Evolutionary conservation across 2,888 invertebrate genomes (phyloP), one percentile per base, ranked within the genome.

Genomic region (Diarsia rubi): DNA sequence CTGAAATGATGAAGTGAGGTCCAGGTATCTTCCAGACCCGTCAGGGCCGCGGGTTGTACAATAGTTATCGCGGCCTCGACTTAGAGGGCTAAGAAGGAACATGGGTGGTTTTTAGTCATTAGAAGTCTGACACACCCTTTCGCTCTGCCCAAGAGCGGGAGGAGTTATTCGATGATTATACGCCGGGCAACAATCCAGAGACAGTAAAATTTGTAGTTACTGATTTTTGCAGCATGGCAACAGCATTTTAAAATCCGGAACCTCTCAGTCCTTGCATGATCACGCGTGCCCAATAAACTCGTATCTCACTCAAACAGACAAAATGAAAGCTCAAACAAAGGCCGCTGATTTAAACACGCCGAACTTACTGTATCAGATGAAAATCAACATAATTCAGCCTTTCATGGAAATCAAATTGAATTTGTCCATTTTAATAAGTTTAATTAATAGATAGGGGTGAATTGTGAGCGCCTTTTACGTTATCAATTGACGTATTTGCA

Each of bases 361-460:
- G 64, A 78, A 81, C 82, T 82, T 82, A 75, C 76, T 70, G 70
- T 76, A 84, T 84, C 79, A 77, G 82, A 75, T 47, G 63, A 57
- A 73, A 82, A 84, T 84, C 79, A 77, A 75, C 85, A 79, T 84
- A 79, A 84, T 84, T 84, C 83, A 82, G 66, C 63, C 69, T 73
- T 72, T 69, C 75, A 84, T 82, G 84, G 76, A 79, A 79, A 66
- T 81, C 73, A 75, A 75, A 79, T 84, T 75, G 60, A 83, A 83
- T 84, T 75, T 79, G 82, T 84, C 79, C 71, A 82, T 82, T 83
- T 84, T 79, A 82, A 84, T 84, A 79, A 79, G 77, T 81, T 79
- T 75, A 82, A 86, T 85, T 85, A 86, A 86, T 86, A 85, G 86
- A 85, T 86, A 84, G 76, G 73, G 73, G 73, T 85, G 66, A 81